Conservation (phyloP, 2,888 invertebrate genomes). For the Sphaerophoria rueppellii region DNA sequence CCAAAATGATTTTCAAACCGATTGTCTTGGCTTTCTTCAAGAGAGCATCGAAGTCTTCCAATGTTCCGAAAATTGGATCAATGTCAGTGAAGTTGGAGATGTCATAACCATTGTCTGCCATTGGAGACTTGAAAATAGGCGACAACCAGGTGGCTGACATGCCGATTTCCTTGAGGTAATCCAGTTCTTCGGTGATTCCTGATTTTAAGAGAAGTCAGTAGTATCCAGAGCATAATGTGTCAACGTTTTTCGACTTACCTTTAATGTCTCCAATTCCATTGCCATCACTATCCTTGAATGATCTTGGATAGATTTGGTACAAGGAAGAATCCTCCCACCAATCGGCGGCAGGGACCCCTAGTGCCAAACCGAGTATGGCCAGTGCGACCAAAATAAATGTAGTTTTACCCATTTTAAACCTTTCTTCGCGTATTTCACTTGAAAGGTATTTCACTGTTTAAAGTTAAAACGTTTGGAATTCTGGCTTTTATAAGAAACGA, state of each 20-base stretch:
- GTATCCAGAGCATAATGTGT: neutral
- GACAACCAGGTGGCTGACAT: conserved; percentile 88
- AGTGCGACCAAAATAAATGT: neutral
- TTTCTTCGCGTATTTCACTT: neutral
- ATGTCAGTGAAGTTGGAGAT: conserved; percentile 87
- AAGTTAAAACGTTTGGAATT: neutral
- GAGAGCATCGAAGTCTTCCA: conserved; percentile 87
- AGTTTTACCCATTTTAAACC: conserved; percentile 21
- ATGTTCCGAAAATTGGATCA: conserved; percentile 85
- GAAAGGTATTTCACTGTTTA: neutral
- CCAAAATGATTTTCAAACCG: conserved; percentile 84
- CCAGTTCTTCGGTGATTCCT: conserved; percentile 85
- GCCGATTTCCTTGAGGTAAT: conserved; percentile 87
- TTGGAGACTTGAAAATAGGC: conserved; percentile 89
- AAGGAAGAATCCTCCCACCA: conserved; percentile 93
- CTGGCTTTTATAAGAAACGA: neutral
- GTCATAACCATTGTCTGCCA: conserved; percentile 91
- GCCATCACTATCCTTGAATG: conserved; percentile 91
- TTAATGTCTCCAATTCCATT: conserved; percentile 93
- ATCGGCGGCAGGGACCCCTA: conserved; percentile 79
- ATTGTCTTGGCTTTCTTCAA: conserved; percentile 83
- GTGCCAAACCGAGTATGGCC: conserved; percentile 4
- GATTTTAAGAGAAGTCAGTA: neutral
- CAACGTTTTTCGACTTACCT: conserved; percentile 83
- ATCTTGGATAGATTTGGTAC: conserved; percentile 93